These are phyloP conservation scores for Callimico goeldii DNA, from an alignment of 2,797 vertebrate species.

Conservation along the genomic window DNA sequence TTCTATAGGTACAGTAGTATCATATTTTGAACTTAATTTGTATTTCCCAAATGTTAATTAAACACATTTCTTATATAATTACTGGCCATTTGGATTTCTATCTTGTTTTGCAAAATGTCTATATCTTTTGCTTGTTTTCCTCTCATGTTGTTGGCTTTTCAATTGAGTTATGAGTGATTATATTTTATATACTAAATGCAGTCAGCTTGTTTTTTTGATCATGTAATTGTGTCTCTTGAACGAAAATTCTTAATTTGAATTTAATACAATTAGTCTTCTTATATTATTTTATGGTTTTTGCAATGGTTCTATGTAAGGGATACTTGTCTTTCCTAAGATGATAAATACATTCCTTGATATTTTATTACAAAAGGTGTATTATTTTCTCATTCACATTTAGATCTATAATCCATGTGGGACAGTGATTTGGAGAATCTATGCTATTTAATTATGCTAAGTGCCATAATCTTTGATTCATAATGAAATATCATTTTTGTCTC, in stretches of 20 bases:
- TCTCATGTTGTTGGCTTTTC: not conserved
- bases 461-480: not conserved
- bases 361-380: not conserved
- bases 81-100: not conserved
- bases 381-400: not conserved
- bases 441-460: not conserved
- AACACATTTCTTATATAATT: not conserved
- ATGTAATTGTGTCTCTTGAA: not conserved
- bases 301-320: not conserved
- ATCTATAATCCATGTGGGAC: not conserved
- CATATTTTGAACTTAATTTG: not conserved
- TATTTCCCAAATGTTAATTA: not conserved
- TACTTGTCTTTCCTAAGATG: not conserved
- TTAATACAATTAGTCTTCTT: not conserved
- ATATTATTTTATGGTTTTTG: not conserved
- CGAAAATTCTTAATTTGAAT: not conserved
- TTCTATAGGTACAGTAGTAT: not conserved
- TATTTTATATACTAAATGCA: not conserved
- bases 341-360: not conserved
- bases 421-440: not conserved
- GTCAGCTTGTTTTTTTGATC: not conserved
- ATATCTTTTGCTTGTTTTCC: not conserved
- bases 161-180: not conserved
- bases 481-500: not conserved
- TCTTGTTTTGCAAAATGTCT: not conserved